Percentiles rank a stretch among this genome's conserved stretches.
These are phyloP conservation scores for Drosophila lacertosa DNA, from an alignment of 1,140 invertebrate genomes.

Conservation along the genomic window DNA sequence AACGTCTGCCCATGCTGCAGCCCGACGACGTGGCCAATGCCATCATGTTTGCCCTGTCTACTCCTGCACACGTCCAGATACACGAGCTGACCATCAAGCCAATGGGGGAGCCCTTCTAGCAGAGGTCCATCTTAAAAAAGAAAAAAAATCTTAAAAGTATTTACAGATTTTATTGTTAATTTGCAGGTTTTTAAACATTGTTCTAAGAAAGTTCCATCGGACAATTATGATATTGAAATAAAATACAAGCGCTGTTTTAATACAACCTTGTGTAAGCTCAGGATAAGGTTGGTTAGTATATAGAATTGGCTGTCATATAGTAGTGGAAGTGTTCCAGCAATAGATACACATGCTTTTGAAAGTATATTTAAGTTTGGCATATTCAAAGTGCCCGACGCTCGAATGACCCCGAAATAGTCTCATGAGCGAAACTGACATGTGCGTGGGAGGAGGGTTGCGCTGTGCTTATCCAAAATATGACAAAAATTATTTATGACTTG, in stretches of 20 bases:
- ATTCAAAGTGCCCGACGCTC: background rate
- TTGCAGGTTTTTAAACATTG: too few relatives aligned
- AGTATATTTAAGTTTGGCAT: too few relatives aligned
- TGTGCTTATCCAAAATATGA: slow-evolving; percentile 4
- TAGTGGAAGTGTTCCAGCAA: too few relatives aligned
- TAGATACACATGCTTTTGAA: too few relatives aligned
- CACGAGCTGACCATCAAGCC: slow-evolving; percentile 80
- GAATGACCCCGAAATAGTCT: slow-evolving; percentile 6
- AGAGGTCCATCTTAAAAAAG: background rate
- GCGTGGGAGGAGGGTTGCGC: background rate
- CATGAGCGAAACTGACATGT: slow-evolving; percentile 18
- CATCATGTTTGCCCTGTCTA: slow-evolving; percentile 85
- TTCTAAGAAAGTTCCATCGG: too few relatives aligned
- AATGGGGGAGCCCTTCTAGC: slow-evolving; percentile 66
- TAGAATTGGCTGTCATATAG: too few relatives aligned
- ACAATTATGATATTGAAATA: too few relatives aligned
- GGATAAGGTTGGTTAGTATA: too few relatives aligned
- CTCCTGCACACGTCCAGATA: slow-evolving; percentile 85
- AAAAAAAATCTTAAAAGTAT: background rate
- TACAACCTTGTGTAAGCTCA: too few relatives aligned
- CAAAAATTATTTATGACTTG: slow-evolving; percentile 23
- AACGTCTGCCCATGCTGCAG: slow-evolving; percentile 68
- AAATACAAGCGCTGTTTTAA: too few relatives aligned
- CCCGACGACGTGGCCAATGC: slow-evolving; percentile 85
- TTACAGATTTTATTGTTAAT: too few relatives aligned